Conservation (phyloP, 2,113 vertebrate species). For the Cyanoramphus novaezelandiae region DNA sequence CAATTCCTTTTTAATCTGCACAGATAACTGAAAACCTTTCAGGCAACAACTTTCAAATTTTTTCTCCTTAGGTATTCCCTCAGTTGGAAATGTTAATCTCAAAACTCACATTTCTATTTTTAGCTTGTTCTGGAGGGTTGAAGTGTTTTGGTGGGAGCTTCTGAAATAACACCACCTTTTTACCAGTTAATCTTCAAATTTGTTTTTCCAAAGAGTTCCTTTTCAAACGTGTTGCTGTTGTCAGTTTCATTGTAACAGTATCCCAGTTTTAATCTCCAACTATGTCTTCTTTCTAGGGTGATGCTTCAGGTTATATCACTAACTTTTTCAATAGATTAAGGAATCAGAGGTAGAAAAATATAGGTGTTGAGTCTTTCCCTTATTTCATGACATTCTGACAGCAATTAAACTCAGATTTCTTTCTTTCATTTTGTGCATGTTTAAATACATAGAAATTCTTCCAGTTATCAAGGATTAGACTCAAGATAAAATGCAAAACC, state of each 20-base stretch:
- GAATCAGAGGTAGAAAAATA: background rate
- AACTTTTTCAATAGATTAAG: background rate
- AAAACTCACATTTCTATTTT: background rate
- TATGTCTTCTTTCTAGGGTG: background rate
- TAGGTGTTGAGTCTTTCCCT: background rate
- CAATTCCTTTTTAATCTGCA: slow-evolving; percentile 21
- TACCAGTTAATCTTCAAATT: background rate
- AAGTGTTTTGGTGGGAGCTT: background rate
- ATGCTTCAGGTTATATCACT: background rate
- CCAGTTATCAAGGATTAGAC: background rate
- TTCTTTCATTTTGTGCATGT: background rate
- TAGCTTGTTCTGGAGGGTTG: background rate
- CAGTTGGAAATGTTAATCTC: slow-evolving; percentile 34
- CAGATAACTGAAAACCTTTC: slow-evolving; percentile 14
- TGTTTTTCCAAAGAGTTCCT: background rate
- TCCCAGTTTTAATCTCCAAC: background rate
- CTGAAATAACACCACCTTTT: background rate
- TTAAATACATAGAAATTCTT: background rate
- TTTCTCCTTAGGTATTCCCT: background rate
- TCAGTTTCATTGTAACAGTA: background rate
- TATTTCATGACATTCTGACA: background rate
- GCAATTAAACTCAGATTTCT: background rate
- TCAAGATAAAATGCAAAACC: background rate
- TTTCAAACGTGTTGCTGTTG: background rate
- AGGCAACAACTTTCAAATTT: background rate